A percentile compares a stretch with the other conserved stretches of the same genome.
These are phyloP conservation scores for Kuschelorhynchus macadamiae DNA, from an alignment of 2,888 invertebrate genomes.

Conservation along the genomic window DNA sequence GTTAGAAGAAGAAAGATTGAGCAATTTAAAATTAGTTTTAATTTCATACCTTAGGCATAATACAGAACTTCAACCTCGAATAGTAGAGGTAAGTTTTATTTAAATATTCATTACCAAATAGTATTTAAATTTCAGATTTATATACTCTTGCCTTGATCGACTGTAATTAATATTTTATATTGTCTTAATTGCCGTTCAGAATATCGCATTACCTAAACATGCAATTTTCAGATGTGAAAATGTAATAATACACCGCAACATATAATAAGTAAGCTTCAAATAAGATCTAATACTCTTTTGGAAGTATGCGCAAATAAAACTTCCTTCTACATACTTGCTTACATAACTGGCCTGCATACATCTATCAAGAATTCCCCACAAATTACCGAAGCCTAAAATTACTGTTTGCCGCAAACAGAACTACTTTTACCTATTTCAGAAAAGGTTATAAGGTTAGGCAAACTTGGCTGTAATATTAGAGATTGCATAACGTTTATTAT, in stretches of 20 bases:
- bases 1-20: conserved; percentile 90
- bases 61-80: conserved; percentile 82
- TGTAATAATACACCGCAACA: too few relatives aligned
- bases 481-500: conserved; percentile 5
- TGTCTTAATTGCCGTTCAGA: too few relatives aligned
- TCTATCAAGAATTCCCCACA: background rate
- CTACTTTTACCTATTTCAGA: conserved; percentile 28
- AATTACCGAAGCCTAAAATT: conserved; percentile 1
- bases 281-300: background rate
- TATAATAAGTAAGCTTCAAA: too few relatives aligned
- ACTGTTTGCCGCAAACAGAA: conserved; percentile 10
- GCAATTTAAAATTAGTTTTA: conserved; percentile 81
- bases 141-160: too few relatives aligned
- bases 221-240: too few relatives aligned
- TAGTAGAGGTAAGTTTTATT: conserved; percentile 74
- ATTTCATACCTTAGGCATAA: conserved; percentile 77
- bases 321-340: background rate
- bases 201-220: too few relatives aligned
- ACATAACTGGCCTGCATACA: conserved; percentile 15
- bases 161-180: too few relatives aligned
- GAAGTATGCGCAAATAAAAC: background rate
- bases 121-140: background rate
- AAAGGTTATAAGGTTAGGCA: conserved; percentile 15
- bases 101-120: background rate
- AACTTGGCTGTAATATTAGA: background rate